Evolutionary conservation across 2,113 vertebrate genomes (phyloP).

Genomic region (Blennius ocellaris): DNA sequence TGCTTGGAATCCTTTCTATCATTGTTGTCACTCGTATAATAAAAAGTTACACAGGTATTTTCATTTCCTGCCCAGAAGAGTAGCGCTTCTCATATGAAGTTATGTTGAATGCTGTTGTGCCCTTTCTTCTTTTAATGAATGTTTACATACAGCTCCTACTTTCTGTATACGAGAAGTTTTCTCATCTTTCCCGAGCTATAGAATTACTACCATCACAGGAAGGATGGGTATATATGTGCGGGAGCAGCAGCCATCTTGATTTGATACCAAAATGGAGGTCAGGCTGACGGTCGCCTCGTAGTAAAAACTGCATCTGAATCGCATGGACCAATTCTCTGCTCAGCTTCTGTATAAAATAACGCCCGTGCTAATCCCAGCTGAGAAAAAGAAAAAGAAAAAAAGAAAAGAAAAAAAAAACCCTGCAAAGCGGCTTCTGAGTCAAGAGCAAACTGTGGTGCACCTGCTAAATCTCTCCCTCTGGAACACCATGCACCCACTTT

Average conservation of each 20-base stretch:
- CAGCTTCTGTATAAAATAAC: conserved; percentile 4
- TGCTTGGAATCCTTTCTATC: no score
- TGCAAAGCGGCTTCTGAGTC: conserved; percentile 20
- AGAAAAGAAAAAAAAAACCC: conserved; percentile 3
- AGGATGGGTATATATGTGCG: neutral
- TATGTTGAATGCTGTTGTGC: no score
- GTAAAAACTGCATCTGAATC: conserved; percentile 11
- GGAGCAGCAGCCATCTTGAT: conserved; percentile 61
- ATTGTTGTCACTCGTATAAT: no score
- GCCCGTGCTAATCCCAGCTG: conserved; percentile 12
- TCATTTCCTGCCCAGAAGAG: no score
- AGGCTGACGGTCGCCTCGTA: conserved; percentile 16
- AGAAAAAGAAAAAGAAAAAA: conserved; percentile 1
- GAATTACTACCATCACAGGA: conserved; percentile 1
- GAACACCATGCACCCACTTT: conserved; percentile 15
- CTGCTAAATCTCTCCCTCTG: conserved; percentile 37
- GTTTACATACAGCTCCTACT: conserved; percentile 22
- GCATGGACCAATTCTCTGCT: neutral
- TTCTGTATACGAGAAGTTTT: conserved; percentile 4
- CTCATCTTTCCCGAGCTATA: conserved; percentile 1
- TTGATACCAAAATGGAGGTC: conserved; percentile 59
- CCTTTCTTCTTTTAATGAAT: neutral
- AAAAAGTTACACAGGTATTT: no score
- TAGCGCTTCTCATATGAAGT: no score
- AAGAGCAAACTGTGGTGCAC: conserved; percentile 30